These are phyloP conservation scores for Setophaga coronata DNA, from an alignment of 2,113 vertebrate genomes.

Conservation along the genomic window DNA sequence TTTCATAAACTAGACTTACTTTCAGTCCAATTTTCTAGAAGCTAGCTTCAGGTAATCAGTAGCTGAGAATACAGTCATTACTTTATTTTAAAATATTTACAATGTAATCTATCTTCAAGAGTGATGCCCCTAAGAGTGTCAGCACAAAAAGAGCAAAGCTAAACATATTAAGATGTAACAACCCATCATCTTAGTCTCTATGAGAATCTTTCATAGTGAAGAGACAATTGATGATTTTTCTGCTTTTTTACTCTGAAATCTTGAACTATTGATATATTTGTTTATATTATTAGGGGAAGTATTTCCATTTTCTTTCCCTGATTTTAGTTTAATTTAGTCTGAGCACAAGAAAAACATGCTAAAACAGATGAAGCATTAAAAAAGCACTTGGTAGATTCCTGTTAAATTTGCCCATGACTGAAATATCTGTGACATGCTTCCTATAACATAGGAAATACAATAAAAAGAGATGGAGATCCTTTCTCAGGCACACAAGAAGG, in stretches of 20 bases:
- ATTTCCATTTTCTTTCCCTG: not conserved
- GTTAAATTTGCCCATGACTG: not conserved
- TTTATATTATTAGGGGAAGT: not conserved
- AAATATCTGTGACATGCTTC: not conserved
- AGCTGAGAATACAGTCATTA: not conserved
- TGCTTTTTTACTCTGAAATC: not conserved
- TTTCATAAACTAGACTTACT: not conserved
- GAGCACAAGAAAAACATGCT: not conserved
- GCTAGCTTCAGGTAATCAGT: not conserved
- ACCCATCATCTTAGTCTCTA: not conserved
- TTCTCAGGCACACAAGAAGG: not conserved
- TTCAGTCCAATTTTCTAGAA: not conserved
- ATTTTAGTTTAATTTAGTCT: not conserved
- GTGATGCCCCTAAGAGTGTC: not conserved
- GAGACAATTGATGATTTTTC: not conserved
- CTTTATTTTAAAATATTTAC: constrained; percentile 23
- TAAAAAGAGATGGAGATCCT: not conserved
- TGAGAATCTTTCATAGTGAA: not conserved
- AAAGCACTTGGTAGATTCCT: not conserved
- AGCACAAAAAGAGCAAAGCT: not conserved
- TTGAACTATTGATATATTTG: not conserved
- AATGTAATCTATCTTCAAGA: not conserved
- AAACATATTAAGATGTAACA: not conserved
- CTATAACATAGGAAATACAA: not conserved
- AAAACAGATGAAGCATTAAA: not conserved